A percentile compares a stretch with the other conserved stretches of the same genome.
Evolutionary conservation across 2,797 vertebrate genomes (phyloP).

Genomic region (Xenops minutus): DNA sequence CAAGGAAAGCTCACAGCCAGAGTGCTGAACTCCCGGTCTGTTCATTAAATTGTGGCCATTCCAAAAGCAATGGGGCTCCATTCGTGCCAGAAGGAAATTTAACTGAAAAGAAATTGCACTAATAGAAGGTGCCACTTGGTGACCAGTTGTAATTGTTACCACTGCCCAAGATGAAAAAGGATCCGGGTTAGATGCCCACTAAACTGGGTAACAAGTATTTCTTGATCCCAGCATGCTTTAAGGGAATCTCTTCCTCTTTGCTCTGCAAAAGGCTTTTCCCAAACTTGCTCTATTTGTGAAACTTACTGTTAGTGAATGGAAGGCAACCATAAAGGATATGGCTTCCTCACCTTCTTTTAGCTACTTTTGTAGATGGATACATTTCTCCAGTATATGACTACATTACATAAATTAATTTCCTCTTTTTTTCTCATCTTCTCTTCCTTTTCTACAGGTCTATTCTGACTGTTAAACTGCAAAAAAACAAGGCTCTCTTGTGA

Average conservation of each 20-base stretch:
- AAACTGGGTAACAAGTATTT: not conserved
- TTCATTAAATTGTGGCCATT: not conserved
- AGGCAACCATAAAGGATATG: not conserved
- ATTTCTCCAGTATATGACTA: not conserved
- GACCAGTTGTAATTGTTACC: not conserved
- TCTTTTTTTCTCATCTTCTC: not conserved
- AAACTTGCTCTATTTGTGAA: not conserved
- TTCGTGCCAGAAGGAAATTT: not conserved
- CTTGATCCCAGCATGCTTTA: not conserved
- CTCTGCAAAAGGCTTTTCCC: not conserved
- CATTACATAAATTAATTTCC: not conserved
- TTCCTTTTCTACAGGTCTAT: not conserved
- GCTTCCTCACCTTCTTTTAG: not conserved
- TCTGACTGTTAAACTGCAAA: not conserved
- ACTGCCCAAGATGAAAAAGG: not conserved
- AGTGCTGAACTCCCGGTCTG: rapidly evolving
- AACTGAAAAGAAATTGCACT: not conserved
- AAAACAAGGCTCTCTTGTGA: not conserved
- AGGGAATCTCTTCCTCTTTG: not conserved
- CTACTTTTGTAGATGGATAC: not conserved
- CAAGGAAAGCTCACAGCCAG: not conserved
- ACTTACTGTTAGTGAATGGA: not conserved
- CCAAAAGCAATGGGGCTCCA: not conserved
- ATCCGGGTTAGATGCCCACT: not conserved
- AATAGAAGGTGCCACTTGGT: not conserved